phyloP scores from a whole-genome alignment of 2,113 vertebrate species.

The Phoenicopterus ruber region DNA sequence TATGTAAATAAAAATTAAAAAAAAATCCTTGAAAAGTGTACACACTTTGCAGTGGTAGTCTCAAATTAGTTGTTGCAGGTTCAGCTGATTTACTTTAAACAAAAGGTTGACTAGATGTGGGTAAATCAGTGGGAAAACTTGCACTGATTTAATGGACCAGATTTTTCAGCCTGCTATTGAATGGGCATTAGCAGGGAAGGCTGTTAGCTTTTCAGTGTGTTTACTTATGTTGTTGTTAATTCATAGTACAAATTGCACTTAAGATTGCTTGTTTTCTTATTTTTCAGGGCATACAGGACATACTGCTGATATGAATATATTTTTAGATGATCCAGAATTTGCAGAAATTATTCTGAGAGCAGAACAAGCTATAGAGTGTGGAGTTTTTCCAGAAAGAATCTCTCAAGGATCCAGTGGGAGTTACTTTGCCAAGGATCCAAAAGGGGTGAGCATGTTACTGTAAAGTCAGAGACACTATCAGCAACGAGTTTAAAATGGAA shows the following conservation, averaged over 20 bases:
- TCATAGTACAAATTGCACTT: not conserved
- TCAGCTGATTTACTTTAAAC: not conserved
- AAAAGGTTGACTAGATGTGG: not conserved
- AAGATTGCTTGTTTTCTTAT: not conserved
- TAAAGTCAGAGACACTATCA: not conserved
- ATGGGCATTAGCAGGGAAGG: not conserved
- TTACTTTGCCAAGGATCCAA: conserved; percentile 96
- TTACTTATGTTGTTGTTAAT: not conserved
- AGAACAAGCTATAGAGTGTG: conserved; percentile 89
- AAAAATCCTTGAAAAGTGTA: not conserved
- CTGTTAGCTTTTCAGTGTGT: not conserved
- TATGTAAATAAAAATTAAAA: not conserved
- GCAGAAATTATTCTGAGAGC: conserved; percentile 83
- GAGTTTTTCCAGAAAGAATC: conserved; percentile 91
- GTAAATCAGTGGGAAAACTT: not conserved
- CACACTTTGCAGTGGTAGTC: not conserved
- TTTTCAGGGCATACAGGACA: conserved; percentile 60
- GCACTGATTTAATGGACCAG: not conserved
- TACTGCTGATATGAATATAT: conserved; percentile 83
- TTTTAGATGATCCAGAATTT: conserved; percentile 91
- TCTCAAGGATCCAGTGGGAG: conserved; percentile 96
- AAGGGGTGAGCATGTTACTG: conserved; percentile 81
- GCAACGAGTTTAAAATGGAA: not conserved
- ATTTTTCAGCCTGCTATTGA: not conserved
- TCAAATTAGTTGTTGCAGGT: not conserved